Conservation (phyloP, 2,113 vertebrate species). For the Pycnonotus jocosus region DNA sequence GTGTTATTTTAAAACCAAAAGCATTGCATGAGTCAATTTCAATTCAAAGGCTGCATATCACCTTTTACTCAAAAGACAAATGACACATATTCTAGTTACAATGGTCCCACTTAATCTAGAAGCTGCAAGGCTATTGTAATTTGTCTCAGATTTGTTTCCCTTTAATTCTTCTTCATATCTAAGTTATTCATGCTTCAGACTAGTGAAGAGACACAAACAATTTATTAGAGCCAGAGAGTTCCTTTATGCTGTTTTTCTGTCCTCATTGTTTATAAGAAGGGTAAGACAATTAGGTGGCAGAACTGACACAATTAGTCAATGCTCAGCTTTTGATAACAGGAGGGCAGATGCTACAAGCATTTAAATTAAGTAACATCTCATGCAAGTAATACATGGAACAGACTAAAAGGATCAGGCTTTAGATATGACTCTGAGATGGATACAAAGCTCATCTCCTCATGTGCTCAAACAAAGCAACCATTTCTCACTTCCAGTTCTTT, state of each 20-base stretch:
- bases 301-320: neutral
- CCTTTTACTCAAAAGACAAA: neutral
- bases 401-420: neutral
- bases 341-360: neutral
- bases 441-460: neutral
- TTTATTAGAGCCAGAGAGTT: neutral
- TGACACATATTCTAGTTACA: neutral
- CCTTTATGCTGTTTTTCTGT: neutral
- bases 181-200: neutral
- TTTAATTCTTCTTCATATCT: neutral
- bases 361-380: neutral
- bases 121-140: neutral
- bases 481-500: neutral
- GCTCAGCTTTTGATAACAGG: neutral
- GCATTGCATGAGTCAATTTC: neutral
- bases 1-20: neutral
- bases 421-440: neutral
- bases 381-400: neutral
- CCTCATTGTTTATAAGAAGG: neutral
- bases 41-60: neutral
- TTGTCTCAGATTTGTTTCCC: neutral
- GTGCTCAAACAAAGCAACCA: accelerated
- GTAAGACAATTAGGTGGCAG: neutral
- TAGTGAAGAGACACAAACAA: neutral
- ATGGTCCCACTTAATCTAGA: neutral